Evolutionary conservation across 2,797 vertebrate species (phyloP), one percentile per base, ranked within the genome.

Genomic region (Hypotaenidia okinawae): DNA sequence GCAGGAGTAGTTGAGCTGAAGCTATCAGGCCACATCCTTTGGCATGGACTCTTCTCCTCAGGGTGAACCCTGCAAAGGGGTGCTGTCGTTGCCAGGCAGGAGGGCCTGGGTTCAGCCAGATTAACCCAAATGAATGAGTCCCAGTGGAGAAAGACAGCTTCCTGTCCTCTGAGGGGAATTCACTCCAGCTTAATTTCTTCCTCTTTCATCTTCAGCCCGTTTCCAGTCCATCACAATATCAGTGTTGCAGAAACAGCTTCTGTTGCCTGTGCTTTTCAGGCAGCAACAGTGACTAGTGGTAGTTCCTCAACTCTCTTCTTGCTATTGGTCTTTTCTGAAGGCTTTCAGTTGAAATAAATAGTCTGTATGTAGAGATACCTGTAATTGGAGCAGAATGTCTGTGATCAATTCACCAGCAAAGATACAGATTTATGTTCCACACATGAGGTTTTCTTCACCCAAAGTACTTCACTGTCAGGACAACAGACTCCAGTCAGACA

Each of bases 341-440:
- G 61, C 12, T 78, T 58, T 66, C 22, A 5, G 15, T 35, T 52
- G n/a, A 33, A 45, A 43, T 11, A 21, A 82, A 16, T 13, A 27
- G 13, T 27, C 5, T 39, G 2, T n/a, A 7, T n/a, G 61, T 43
- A 63, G 75, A 57, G 77, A 49, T 18, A 22, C 16, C 37, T n/a
- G 2, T 22, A 39, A 58, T 13, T 3, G 39, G 43, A 86, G 21
- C 33, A 35, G 76, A 57, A 78, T 67, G 7, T 10, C 57, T 32
- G 21, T 37, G 33, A 78, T 72, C 13, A 11, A 5, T 55, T 72
- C 43, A 32, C 11, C 57, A 62, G 24, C 37, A 45, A 41, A 58
- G 37, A 30, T 35, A 39, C 11, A n/a, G 6, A 11, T 41, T 33
- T 5, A 22, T 55, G 6, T n/a, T n/a, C 43, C 39, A 24, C 0